Base-by-base conservation (phyloP, 2,888 invertebrate species). In the Tetranychus truncatus region DNA sequence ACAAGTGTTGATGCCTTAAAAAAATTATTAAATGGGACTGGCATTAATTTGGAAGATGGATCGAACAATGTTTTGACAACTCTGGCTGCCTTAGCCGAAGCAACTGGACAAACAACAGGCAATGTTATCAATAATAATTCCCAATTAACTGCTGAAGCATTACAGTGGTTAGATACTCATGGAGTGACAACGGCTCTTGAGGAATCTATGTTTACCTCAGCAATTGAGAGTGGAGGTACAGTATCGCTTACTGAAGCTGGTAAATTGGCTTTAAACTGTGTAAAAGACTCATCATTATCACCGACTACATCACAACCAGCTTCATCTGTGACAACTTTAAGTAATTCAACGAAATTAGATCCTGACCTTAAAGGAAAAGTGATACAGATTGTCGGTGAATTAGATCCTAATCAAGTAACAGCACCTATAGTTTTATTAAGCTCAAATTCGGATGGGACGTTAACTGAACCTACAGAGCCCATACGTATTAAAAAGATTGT, bases 191-290 rank as follows among this genome's bases (percentile, higher is more conserved):
- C 93, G 88, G 65, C 21, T 55, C 34, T 20, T 20, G 92, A 92
- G 82, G 87, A 84, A 83, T 89, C 84, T 77, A n/a, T 76, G 34
- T 74, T 76, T 65, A 76, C 76, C 15, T 88, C 87, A 77, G 92
- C 91, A 55, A 87, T 94, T 82, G 89, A 91, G 84, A 89, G 88
- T 82, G 93, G 93, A 0, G 89, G 92, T 81, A 90, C 90, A 77
- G 87, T 93, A 75, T 88, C 91, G 78, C 86, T 93, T 73, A 92
- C 84, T 79, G 84, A 83, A 78, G 83, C 83, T 45, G 84, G 84
- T 45, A 84, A 83, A 77, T 80, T 84, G 75, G 83, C 83, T 6
- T 78, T 84, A 74, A 82, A 82, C 76, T 81, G 81, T 72, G 81
- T 82, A 15, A 82, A 82, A 73, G 81, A 82, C 18, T 71, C n/a